Percentiles rank a stretch among this genome's conserved stretches.
Conservation (phyloP, 2,113 vertebrate species). For the Perca schrenkii region DNA sequence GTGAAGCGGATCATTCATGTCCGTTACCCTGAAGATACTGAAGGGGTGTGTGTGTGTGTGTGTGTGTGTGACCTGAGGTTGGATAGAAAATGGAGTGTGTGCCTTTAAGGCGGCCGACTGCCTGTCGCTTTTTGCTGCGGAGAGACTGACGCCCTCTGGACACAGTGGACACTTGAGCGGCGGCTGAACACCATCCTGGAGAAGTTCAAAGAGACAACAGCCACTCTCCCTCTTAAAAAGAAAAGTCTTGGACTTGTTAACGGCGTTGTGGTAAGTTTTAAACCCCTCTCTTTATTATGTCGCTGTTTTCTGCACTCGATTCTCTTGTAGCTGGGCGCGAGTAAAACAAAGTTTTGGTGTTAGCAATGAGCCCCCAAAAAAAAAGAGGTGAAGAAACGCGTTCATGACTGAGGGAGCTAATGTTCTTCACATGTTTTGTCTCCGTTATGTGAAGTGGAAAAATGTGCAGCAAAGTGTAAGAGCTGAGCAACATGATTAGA, state of each 20-base stretch:
- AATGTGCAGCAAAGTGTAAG: constrained; percentile 31
- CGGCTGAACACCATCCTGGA: constrained; percentile 71
- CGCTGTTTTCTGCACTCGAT: constrained; percentile 3
- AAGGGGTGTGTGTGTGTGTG: constrained; percentile 20
- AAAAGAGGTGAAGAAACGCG: constrained; percentile 45
- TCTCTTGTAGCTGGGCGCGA: constrained; percentile 31
- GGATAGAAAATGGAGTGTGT: constrained; percentile 76
- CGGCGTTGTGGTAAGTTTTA: constrained; percentile 62
- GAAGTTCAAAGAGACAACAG: constrained; percentile 63
- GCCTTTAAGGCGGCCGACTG: constrained; percentile 83
- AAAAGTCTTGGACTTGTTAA: not conserved
- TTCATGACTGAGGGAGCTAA: constrained; percentile 50
- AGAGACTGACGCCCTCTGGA: constrained; percentile 82
- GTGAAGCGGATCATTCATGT: not conserved
- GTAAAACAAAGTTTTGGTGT: constrained; percentile 31
- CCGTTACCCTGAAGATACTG: not conserved
- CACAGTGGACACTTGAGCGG: constrained; percentile 74
- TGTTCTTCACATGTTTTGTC: constrained; percentile 64
- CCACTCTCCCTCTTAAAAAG: constrained; percentile 1
- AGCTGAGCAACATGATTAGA: not conserved
- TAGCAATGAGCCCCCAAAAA: constrained; percentile 4
- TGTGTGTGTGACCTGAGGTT: constrained; percentile 34
- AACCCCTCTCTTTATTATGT: not conserved
- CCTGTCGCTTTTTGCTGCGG: constrained; percentile 77
- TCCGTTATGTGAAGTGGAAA: constrained; percentile 23